Conservation (phyloP, 1,140 invertebrate genomes). For the Helicoverpa armigera region DNA sequence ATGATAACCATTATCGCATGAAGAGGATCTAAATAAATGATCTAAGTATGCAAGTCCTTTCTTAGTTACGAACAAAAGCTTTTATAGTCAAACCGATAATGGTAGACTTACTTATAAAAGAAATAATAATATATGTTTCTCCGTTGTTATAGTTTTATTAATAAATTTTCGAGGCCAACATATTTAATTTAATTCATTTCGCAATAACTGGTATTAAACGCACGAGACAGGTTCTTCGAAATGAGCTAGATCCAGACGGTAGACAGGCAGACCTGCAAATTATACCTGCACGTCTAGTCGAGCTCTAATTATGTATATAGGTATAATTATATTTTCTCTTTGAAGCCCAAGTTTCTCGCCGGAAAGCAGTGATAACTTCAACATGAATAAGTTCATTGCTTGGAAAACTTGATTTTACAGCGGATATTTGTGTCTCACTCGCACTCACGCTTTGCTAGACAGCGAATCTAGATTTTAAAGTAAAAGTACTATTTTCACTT, state of each 20-base stretch:
- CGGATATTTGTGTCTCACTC: neutral
- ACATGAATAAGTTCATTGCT: constrained; percentile 27
- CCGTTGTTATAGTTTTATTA: neutral
- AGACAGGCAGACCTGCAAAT: constrained; percentile 17
- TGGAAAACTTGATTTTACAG: constrained; percentile 17
- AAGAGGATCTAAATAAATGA: neutral
- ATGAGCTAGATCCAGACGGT: constrained; percentile 11
- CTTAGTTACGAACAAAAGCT: no score
- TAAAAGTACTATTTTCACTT: constrained; percentile 11
- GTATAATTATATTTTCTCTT: constrained; percentile 49
- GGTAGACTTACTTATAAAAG: no score
- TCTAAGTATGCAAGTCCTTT: neutral
- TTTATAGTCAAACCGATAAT: no score
- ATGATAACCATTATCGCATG: no score
- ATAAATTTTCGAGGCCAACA: neutral
- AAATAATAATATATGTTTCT: neutral
- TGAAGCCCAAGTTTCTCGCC: constrained; percentile 41
- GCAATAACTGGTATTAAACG: constrained; percentile 29
- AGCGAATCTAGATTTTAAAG: constrained; percentile 4
- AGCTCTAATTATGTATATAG: constrained; percentile 30
- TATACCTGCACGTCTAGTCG: neutral
- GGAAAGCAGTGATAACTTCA: constrained; percentile 38
- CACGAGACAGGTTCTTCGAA: constrained; percentile 24
- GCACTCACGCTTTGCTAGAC: neutral
- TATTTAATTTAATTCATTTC: neutral